Percentiles rank a stretch among this genome's conserved stretches.
phyloP scores from a whole-genome alignment of 1,140 invertebrate genomes.

The Ceratosolen solmsi region DNA sequence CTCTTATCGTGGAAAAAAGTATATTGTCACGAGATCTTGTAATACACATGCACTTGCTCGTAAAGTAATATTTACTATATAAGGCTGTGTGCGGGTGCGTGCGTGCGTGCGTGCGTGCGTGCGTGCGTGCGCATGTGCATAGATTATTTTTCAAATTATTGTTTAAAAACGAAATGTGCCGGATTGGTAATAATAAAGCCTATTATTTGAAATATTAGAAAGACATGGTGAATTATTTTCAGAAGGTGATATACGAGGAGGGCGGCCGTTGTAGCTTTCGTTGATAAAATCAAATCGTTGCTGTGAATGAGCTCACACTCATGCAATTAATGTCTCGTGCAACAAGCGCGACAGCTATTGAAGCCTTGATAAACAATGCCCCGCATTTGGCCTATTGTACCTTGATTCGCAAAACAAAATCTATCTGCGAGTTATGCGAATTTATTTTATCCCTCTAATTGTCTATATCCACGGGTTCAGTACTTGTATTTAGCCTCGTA shows the following conservation, averaged over 20 bases:
- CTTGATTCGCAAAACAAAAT: conserved; percentile 6
- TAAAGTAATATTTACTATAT: no score
- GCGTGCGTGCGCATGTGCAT: neutral
- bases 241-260: neutral
- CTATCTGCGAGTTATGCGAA: neutral
- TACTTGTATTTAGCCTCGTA: neutral
- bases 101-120: no score
- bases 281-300: conserved; percentile 23
- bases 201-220: neutral
- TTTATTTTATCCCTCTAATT: neutral
- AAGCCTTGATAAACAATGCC: conserved; percentile 46
- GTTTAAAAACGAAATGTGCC: neutral
- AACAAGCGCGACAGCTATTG: conserved; percentile 44
- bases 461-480: neutral
- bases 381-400: conserved; percentile 34
- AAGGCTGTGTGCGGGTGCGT: no score
- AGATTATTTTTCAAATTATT: neutral
- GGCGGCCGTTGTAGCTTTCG: neutral
- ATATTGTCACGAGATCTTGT: no score
- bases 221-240: conserved; percentile 26
- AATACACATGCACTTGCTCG: no score
- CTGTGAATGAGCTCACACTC: conserved; percentile 33
- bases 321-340: conserved; percentile 39
- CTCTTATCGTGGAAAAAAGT: no score
- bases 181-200: neutral